Conservation (phyloP, 2,113 vertebrate genomes). For the Corydoras maculifer region DNA sequence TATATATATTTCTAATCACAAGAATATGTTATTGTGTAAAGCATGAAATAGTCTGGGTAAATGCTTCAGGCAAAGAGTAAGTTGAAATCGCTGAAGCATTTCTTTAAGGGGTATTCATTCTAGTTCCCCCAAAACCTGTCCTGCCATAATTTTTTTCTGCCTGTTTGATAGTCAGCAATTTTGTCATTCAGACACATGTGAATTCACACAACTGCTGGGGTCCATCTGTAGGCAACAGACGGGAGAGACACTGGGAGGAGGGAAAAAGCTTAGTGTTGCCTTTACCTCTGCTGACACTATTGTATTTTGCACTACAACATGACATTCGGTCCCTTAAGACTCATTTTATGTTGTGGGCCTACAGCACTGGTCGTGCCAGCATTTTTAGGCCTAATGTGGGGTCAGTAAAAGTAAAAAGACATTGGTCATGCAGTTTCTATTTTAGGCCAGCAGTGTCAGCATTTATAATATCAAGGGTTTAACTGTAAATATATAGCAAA, state of each 20-base stretch:
- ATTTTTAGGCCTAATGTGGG: slow-evolving; percentile 45
- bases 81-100: neutral
- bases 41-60: too few relatives aligned
- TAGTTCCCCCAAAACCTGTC: neutral
- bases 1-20: too few relatives aligned
- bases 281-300: slow-evolving; percentile 23
- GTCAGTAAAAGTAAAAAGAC: slow-evolving; percentile 61
- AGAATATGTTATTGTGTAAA: too few relatives aligned
- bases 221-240: slow-evolving; percentile 40
- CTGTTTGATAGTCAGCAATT: neutral
- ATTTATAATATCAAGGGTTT: slow-evolving; percentile 54
- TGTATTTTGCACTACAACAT: slow-evolving; percentile 18
- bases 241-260: slow-evolving; percentile 16
- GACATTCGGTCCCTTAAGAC: slow-evolving; percentile 27
- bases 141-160: neutral
- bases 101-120: neutral
- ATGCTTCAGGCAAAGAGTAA: too few relatives aligned
- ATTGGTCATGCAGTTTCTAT: slow-evolving; percentile 63
- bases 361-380: slow-evolving; percentile 52
- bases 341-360: slow-evolving; percentile 32
- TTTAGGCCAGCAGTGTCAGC: slow-evolving; percentile 58
- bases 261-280: slow-evolving; percentile 8
- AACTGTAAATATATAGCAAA: too few relatives aligned
- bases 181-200: slow-evolving; percentile 11
- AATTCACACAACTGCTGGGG: slow-evolving; percentile 11